Base-by-base conservation (phyloP, 2,113 vertebrate genomes). In the Anser brachyrhynchus region DNA sequence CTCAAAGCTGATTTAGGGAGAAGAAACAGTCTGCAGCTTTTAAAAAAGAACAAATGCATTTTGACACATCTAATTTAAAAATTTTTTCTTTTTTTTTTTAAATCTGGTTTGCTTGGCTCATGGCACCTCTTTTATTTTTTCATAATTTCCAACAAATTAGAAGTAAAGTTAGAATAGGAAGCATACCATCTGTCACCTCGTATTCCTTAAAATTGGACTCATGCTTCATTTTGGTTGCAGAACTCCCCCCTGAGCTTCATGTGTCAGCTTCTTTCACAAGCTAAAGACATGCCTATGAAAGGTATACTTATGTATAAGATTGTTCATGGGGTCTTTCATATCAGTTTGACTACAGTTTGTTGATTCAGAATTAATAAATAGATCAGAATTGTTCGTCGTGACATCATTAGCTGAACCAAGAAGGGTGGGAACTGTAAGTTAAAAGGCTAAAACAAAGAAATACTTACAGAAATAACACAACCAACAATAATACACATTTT, bases 341-440 rank as follows among this genome's bases (percentile, higher is more conserved):
- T 6, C 49, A 87, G 15, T 79, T 72, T 76, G 71, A 77, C 39
- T 80, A 80, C 84, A 89, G 74, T 89, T 92, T 96, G 78, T 87
- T 95, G 95, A 81, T 82, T 82, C 87, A 65, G 70, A 76, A 58
- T 46, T 82, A 85, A 95, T 87, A 84, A 92, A 80, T 62, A 85
- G 84, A 44, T 93, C 66, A 54, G 16, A 78, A 49, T 79, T 79
- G 44, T 65, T 72, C 26, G 20, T 39, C 3, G 8, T 20, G 26
- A 65, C 61, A 49, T 41, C 66, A 64, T 87, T 73, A 87, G 52
- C 62, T 3, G 9, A 81, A 33, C 80, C 26, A 28, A 67, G 78
- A 44, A 82, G 62, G 61, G 66, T 54, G 84, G 61, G 11, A 75
- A 11, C 66, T 35, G 54, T 39, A 3, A 6, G 52, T 61, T 57